phyloP scores from a whole-genome alignment of 1,140 invertebrate species.

The Arctopsyche grandis region DNA sequence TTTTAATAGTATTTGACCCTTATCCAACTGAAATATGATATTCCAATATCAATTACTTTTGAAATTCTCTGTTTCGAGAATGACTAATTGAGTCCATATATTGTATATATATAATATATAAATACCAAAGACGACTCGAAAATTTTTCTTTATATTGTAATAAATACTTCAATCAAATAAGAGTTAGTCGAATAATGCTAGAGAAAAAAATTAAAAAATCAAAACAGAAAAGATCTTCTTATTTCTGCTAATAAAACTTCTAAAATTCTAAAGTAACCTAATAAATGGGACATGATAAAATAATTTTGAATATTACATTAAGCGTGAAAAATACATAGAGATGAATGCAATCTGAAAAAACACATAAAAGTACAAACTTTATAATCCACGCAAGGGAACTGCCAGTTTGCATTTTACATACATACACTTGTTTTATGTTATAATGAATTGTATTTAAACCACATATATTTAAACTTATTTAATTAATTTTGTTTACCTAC shows the following conservation, averaged over 20 bases:
- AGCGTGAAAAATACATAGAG: conserved; percentile 4
- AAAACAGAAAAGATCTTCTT: background rate
- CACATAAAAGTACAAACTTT: background rate
- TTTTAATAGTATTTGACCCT: background rate
- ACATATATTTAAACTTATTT: conserved; percentile 7
- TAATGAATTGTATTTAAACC: background rate
- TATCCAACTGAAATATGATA: background rate
- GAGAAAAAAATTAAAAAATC: background rate
- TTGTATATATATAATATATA: too few relatives aligned
- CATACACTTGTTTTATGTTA: background rate
- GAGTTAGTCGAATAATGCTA: background rate
- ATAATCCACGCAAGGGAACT: background rate
- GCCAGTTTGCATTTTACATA: background rate
- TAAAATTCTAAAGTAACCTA: background rate
- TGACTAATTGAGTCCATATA: too few relatives aligned
- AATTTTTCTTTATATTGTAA: too few relatives aligned
- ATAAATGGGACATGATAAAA: conserved; percentile 18
- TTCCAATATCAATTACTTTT: too few relatives aligned
- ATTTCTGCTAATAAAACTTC: conserved; percentile 11
- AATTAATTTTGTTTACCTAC: background rate
- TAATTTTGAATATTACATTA: conserved; percentile 12
- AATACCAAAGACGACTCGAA: too few relatives aligned
- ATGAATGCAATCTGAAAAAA: background rate
- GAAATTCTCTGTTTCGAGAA: too few relatives aligned
- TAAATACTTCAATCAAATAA: background rate